phyloP scores from a whole-genome alignment of 2,113 vertebrate genomes.

The Cyphomyrus discorhynchus region DNA sequence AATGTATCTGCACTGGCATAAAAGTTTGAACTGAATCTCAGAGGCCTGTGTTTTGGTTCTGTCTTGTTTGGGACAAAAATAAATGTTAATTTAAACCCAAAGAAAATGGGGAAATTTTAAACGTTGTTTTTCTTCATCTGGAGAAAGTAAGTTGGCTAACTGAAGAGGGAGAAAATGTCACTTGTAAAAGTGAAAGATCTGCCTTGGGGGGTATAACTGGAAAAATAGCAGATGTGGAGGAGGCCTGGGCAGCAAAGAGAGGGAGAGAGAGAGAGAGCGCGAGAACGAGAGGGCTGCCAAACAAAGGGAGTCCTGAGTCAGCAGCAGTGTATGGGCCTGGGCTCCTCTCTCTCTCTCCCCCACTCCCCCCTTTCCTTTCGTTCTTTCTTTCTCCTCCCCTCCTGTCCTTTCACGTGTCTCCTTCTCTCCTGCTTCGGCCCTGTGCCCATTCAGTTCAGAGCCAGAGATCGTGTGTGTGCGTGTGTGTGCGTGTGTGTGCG shows the following conservation, averaged over 20 bases:
- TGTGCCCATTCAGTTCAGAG: slow-evolving; percentile 10
- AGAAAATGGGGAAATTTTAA: not conserved
- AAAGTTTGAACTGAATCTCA: not conserved
- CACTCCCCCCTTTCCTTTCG: slow-evolving; percentile 22
- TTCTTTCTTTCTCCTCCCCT: slow-evolving; percentile 26
- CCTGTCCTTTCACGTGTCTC: slow-evolving; percentile 13
- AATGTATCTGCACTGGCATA: not conserved
- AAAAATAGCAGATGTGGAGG: slow-evolving; percentile 47
- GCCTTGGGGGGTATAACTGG: slow-evolving; percentile 36
- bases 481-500: not conserved
- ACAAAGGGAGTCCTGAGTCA: slow-evolving; percentile 80
- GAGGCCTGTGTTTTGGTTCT: not conserved
- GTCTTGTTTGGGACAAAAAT: slow-evolving; percentile 10
- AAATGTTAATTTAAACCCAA: slow-evolving; percentile 8
- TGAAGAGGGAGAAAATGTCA: slow-evolving; percentile 38
- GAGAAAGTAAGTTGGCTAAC: slow-evolving; percentile 20
- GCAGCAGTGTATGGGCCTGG: slow-evolving; percentile 64
- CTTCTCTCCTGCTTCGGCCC: slow-evolving; percentile 19
- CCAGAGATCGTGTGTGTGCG: not conserved
- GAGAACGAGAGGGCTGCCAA: slow-evolving; percentile 54
- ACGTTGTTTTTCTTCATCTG: slow-evolving; percentile 42
- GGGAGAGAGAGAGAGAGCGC: slow-evolving; percentile 36
- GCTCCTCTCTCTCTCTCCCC: slow-evolving; percentile 33
- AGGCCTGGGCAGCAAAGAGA: slow-evolving; percentile 39
- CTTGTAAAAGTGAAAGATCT: slow-evolving; percentile 38